Evolutionary conservation across 2,888 invertebrate species (phyloP).

Genomic region (Cheilosia vernalis): DNA sequence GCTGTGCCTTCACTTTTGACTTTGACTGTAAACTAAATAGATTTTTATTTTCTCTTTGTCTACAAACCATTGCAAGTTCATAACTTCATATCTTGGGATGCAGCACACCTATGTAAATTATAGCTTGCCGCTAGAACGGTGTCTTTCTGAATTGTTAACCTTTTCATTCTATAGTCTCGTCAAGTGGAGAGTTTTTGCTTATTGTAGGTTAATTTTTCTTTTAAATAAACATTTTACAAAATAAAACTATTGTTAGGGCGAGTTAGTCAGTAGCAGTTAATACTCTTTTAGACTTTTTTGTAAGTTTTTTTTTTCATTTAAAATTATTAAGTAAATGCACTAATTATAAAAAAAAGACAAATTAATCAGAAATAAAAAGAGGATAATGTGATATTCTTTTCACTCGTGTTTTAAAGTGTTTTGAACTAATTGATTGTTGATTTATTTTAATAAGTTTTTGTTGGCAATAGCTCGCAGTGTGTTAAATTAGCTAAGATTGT

Average conservation of each 20-base stretch:
- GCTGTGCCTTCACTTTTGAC: slow-evolving; percentile 30
- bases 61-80: slow-evolving; percentile 50
- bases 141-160: slow-evolving; percentile 17
- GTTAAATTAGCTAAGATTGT: slow-evolving; percentile 62
- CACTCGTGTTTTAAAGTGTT: slow-evolving; percentile 65
- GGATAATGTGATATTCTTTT: slow-evolving; percentile 57
- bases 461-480: slow-evolving; percentile 75
- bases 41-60: slow-evolving; percentile 8
- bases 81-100: slow-evolving; percentile 17
- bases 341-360: slow-evolving; percentile 38
- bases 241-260: slow-evolving; percentile 17
- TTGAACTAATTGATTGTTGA: slow-evolving; percentile 53
- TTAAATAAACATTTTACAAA: slow-evolving; percentile 25
- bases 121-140: slow-evolving; percentile 31
- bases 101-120: slow-evolving; percentile 18
- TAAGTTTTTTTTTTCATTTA: slow-evolving; percentile 64
- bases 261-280: slow-evolving; percentile 33
- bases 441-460: slow-evolving; percentile 42
- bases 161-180: slow-evolving; percentile 51
- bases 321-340: slow-evolving; percentile 50
- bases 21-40: background rate
- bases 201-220: slow-evolving; percentile 54
- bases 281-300: slow-evolving; percentile 57
- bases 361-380: slow-evolving; percentile 29
- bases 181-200: slow-evolving; percentile 69